Base-by-base conservation (phyloP, 2,797 vertebrate species). In the Halcyon smyrnensis region DNA sequence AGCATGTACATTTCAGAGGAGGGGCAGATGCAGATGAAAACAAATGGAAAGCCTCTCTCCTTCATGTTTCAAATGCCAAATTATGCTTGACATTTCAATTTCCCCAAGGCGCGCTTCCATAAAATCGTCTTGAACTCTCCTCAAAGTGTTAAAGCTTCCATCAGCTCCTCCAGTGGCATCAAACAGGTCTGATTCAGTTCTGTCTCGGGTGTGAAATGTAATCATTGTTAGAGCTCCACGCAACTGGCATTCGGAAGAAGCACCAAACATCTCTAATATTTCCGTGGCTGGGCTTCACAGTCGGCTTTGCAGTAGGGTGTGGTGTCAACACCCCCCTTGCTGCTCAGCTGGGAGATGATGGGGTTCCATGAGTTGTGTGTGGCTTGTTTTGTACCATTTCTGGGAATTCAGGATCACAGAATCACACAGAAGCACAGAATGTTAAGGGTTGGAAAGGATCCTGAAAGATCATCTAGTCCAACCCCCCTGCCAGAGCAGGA, bases 31-130 rank as follows among this genome's bases (percentile, higher is more conserved):
- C 69, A 95, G 88, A 97, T 95, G 94, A 95, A 94, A 97, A 93
- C 95, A 97, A 98, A 95, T 90, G 94, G 92, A 93, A 97, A 96
- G 50, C 65, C 90, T 96, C 97, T 95, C 93, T 91, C 89, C 94
- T 95, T 97, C 94, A 93, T 93, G 91, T 98, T 97, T 97, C 96
- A 97, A 97, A 97, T 95, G 81, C 95, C 97, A 98, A 98, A 98
- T 98, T 97, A 97, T 96, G 96, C 97, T 96, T 98, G 97, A 97
- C 97, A 98, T 98, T 98, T 98, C 97, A 96, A 98, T 98, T 97
- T 97, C 97, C 97, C 98, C 92, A 91, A 97, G 95, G 97, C 94
- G 65, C 21, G 51, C 94, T 97, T 93, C 96, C 25, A 37, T 95
- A 97, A 97, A 97, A 97, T 97, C 70, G 39, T 85, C 93, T 96